Conservation (phyloP, 2,113 vertebrate species). For the Dendrocopos noguchii region DNA sequence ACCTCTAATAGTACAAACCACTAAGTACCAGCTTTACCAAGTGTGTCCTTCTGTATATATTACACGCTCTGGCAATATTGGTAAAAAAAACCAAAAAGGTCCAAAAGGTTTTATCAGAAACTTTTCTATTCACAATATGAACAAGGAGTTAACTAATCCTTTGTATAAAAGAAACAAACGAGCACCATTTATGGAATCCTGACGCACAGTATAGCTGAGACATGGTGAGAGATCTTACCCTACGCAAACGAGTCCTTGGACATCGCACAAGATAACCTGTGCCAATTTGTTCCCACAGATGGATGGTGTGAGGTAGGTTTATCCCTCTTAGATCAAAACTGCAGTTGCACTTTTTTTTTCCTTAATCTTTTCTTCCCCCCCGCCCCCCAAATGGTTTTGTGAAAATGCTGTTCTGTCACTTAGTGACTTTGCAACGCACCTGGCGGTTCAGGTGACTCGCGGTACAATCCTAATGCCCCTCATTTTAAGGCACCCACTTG, state of each 20-base stretch:
- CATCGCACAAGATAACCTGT: conserved; percentile 22
- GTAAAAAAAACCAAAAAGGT: conserved; percentile 76
- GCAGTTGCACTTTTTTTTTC: neutral
- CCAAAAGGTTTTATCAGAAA: conserved; percentile 81
- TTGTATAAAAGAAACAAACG: conserved; percentile 74
- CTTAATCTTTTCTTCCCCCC: neutral
- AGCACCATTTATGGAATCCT: conserved; percentile 87
- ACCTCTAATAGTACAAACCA: conserved; percentile 89
- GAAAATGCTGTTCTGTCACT: conserved; percentile 29
- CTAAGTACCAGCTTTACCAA: conserved; percentile 98
- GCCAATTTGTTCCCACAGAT: conserved; percentile 63
- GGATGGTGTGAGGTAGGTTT: conserved; percentile 78
- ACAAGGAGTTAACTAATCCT: conserved; percentile 82
- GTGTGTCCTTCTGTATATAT: conserved; percentile 89
- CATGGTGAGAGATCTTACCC: conserved; percentile 31
- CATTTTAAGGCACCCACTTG: conserved; percentile 76
- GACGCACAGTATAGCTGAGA: conserved; percentile 72
- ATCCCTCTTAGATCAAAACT: conserved; percentile 69
- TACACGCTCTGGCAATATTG: conserved; percentile 91
- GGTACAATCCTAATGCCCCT: conserved; percentile 61
- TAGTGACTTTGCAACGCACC: conserved; percentile 7
- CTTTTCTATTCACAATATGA: conserved; percentile 89
- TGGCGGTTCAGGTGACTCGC: neutral
- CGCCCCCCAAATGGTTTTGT: neutral
- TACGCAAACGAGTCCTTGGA: conserved; percentile 5